Evolutionary conservation across 2,113 vertebrate genomes (phyloP).

Genomic region (Brachionichthys hirsutus): DNA sequence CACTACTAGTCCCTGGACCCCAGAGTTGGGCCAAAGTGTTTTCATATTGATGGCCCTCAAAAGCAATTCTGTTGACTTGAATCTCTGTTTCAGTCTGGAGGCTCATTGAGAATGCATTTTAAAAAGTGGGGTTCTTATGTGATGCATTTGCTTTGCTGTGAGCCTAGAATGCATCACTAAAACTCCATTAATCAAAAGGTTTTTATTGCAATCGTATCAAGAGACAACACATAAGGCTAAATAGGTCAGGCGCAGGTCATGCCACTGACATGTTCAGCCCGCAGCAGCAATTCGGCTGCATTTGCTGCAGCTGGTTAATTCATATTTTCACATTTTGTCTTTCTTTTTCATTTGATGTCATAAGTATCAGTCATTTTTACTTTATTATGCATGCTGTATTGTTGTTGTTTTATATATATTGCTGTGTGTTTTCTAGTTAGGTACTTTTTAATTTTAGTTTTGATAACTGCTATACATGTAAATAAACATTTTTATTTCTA

Average conservation of each 20-base stretch:
- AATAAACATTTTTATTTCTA: too few relatives aligned
- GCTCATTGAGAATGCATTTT: conserved; percentile 6
- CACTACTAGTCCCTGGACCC: conserved; percentile 19
- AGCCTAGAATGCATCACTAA: neutral
- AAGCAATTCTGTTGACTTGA: conserved; percentile 14
- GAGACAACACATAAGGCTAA: neutral
- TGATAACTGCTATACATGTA: too few relatives aligned
- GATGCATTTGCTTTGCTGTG: neutral
- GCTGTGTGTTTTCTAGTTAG: too few relatives aligned
- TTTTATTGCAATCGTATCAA: neutral
- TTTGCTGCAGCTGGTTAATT: too few relatives aligned
- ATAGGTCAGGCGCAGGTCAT: neutral
- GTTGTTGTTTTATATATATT: too few relatives aligned
- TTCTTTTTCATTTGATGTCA: too few relatives aligned
- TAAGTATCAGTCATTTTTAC: too few relatives aligned
- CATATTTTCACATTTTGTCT: too few relatives aligned
- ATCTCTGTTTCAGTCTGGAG: conserved; percentile 7
- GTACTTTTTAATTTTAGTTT: too few relatives aligned
- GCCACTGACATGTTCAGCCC: too few relatives aligned
- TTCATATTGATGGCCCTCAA: conserved; percentile 7
- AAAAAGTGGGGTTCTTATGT: neutral
- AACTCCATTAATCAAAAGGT: neutral
- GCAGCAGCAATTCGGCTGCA: too few relatives aligned
- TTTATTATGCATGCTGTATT: too few relatives aligned
- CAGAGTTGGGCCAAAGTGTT: conserved; percentile 21